These are phyloP conservation scores for Zingel zingel DNA, from an alignment of 2,113 vertebrate species.

Conservation along the genomic window DNA sequence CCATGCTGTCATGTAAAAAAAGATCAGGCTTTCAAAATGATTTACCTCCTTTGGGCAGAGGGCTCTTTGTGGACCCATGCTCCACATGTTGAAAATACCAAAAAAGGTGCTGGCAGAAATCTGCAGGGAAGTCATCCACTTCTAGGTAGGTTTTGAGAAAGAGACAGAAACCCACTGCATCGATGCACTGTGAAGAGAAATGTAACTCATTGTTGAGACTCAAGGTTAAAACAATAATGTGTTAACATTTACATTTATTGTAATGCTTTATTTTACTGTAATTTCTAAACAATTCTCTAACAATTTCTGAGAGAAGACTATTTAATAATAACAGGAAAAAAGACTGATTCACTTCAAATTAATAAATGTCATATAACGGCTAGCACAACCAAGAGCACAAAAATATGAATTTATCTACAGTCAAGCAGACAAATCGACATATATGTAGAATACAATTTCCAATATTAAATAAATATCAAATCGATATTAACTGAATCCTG, in stretches of 20 bases:
- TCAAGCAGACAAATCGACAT: neutral
- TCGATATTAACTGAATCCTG: neutral
- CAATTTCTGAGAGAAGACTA: neutral
- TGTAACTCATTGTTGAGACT: neutral
- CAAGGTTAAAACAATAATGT: neutral
- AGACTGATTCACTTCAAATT: neutral
- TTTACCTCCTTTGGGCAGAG: constrained; percentile 64
- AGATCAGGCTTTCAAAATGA: neutral
- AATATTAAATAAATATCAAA: neutral
- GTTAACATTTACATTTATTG: neutral
- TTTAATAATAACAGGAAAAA: neutral
- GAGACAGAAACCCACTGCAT: constrained; percentile 85
- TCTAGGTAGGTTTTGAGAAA: constrained; percentile 93
- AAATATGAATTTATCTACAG: neutral
- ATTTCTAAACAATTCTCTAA: neutral
- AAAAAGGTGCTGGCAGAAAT: constrained; percentile 89
- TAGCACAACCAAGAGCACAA: neutral
- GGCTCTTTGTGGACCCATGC: constrained; percentile 19
- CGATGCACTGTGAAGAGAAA: constrained; percentile 81
- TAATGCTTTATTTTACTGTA: neutral
- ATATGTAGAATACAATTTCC: neutral
- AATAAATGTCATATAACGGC: neutral
- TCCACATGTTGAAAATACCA: constrained; percentile 87
- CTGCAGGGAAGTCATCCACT: constrained; percentile 84
- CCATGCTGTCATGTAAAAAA: neutral